A percentile compares a stretch with the other conserved stretches of the same genome.
phyloP scores from a whole-genome alignment of 2,113 vertebrate species.

The Edolisoma coerulescens region DNA sequence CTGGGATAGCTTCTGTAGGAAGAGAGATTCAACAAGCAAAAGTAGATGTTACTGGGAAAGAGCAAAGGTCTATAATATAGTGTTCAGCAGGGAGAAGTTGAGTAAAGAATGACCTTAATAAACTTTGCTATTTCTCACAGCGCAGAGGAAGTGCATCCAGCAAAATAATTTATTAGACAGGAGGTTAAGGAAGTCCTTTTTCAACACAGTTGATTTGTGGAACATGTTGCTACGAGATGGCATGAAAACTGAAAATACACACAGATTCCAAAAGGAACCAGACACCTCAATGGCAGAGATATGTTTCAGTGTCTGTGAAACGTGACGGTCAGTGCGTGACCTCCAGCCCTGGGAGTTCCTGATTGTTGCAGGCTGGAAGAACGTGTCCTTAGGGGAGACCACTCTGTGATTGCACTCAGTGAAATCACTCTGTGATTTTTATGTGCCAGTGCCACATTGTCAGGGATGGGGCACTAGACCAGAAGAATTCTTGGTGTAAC shows the following conservation, averaged over 20 bases:
- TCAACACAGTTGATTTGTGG: slow-evolving; percentile 24
- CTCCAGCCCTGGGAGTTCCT: background rate
- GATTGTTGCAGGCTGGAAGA: background rate
- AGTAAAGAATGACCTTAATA: background rate
- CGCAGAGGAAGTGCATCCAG: background rate
- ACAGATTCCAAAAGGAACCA: slow-evolving; percentile 27
- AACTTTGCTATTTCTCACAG: background rate
- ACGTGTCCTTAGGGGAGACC: background rate
- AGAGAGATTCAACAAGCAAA: background rate
- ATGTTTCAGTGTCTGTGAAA: background rate
- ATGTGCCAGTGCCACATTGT: background rate
- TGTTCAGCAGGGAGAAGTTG: background rate
- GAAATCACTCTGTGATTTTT: background rate
- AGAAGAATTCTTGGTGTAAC: background rate
- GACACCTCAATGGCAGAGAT: background rate
- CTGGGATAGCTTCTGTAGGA: background rate
- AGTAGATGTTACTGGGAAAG: background rate
- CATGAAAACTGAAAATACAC: slow-evolving; percentile 38
- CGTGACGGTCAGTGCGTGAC: background rate
- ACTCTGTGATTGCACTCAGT: background rate
- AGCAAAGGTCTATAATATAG: background rate
- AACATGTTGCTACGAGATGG: slow-evolving; percentile 23
- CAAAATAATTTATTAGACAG: background rate
- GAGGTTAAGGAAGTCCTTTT: slow-evolving; percentile 30
- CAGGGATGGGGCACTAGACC: background rate